Evolutionary conservation across 2,113 vertebrate genomes (phyloP), one percentile per base, ranked within the genome.

Genomic region (Kryptolebias marmoratus): DNA sequence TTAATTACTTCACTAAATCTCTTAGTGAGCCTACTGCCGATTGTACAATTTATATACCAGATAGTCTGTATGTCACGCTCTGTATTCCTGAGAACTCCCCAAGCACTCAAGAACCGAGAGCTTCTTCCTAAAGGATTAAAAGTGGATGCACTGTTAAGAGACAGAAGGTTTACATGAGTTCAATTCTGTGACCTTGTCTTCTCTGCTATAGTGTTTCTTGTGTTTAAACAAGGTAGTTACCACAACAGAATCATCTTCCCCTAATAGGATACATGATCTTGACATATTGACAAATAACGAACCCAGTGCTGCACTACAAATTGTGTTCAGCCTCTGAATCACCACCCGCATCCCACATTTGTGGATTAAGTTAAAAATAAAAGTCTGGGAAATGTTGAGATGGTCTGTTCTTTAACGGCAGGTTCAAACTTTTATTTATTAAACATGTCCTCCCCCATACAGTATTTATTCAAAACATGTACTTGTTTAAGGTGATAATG

Each of bases 1-100:
- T 83, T 87, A 82, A 88, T 85, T 79, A 80, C 83, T 59, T 80
- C 63, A 16, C 70, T 79, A 81, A 86, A 84, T 66, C 68, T 68
- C 73, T 86, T 66, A 68, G 75, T 53, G 22, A 53, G 50, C 55
- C 66, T n/a, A 52, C 56, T 56, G 54, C 61, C 65, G 58, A 18
- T 64, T 59, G 48, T 65, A 12, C 27, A 4, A 59, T 15, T 28
- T 74, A 7, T 75, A 64, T 67, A 44, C 57, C 7, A 11, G 14
- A 61, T 48, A 68, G 50, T 53, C 28, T 47, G 47, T 53, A 68
- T 65, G 76, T 65, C 73, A 70, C 6, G 22, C 45, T 64, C 44
- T 68, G 71, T 62, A 65, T 65, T 74, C 74, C 31, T n/a, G 9
- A 68, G 28, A 78, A 44, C 39, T 65, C 68, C 54, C n/a, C 57